Conservation (phyloP, 2,797 vertebrate genomes). For the Sardinella longiceps region DNA sequence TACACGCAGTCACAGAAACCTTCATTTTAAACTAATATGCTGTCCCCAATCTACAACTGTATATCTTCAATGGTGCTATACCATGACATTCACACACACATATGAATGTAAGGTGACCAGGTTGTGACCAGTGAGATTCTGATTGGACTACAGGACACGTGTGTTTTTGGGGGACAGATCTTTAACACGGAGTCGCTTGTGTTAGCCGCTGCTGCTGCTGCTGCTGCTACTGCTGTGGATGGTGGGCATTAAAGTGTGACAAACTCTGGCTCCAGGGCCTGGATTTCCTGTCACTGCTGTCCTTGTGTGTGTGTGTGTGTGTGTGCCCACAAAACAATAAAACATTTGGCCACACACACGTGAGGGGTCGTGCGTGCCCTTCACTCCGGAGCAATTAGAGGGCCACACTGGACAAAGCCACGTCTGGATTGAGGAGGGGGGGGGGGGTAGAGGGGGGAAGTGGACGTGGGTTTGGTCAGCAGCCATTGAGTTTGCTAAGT, state of each 20-base stretch:
- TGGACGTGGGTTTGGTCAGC: neutral
- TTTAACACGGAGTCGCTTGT: neutral
- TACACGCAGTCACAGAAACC: neutral
- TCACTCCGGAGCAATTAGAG: neutral
- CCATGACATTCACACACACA: neutral
- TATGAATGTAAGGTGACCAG: neutral
- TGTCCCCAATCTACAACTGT: too few relatives aligned
- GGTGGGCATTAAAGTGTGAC: neutral
- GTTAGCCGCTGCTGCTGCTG: neutral
- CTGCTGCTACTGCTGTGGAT: too few relatives aligned
- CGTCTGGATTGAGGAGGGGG: neutral
- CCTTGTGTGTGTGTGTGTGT: neutral
- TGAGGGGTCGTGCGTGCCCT: neutral
- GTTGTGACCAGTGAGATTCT: neutral
- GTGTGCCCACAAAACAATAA: neutral
- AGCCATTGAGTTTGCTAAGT: neutral
- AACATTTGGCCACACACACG: constrained; percentile 2
- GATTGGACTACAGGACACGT: too few relatives aligned
- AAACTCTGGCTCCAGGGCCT: neutral
- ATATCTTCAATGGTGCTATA: too few relatives aligned
- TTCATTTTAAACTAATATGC: neutral
- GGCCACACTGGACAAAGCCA: neutral
- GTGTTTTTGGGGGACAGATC: neutral
- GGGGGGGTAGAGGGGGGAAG: neutral
- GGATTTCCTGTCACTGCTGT: neutral